Base-by-base conservation (phyloP, 2,797 vertebrate genomes). In the Micropoecilia bifurca region DNA sequence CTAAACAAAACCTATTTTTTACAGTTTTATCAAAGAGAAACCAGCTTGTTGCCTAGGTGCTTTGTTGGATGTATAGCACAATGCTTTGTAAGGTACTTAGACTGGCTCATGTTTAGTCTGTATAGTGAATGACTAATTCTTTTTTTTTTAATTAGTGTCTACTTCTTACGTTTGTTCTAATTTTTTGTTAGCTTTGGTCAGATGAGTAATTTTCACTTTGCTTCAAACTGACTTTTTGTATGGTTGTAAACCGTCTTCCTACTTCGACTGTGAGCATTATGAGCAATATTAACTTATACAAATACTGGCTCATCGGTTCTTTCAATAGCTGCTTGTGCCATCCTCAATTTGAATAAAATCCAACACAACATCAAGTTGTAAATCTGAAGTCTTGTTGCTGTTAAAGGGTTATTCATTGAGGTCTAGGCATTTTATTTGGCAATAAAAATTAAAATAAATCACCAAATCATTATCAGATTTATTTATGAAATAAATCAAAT, bases 1-100 rank as follows among this genome's bases (percentile, higher is more conserved):
- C 84, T 80, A 88, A 85, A 78, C n/a, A 90, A 78, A 83, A 88
- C 74, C 72, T 36, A 95, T 96, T 95, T 96, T 96, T 89, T 96
- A 96, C 94, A 87, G 92, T 90, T 94, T 93, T 94, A 93, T 89
- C 85, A 79, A 89, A 72, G 55, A 82, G 76, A 74, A 90, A 87
- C 84, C 85, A 80, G 79, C 46, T 84, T 91, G 74, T 90, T 82
- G 85, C 78, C 85, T 90, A 80, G 78, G n/a, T 91, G 89, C 91
- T 87, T 71, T 78, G 43, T 81, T 88, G 83, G 88, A 81, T 50
- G 85, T 3, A 41, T 88, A 93, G 95, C 93, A 94, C 89, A 92
- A 87, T 77, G 80, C 89, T 89, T 89, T 91, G 86, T 93, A 91
- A 63, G 48, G 63, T 84, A 89, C 71, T 47, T 80, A 76, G 76